Percentiles rank a stretch among this genome's conserved stretches.
Evolutionary conservation across 2,888 invertebrate species (phyloP).

Genomic region (Eilema caniola): DNA sequence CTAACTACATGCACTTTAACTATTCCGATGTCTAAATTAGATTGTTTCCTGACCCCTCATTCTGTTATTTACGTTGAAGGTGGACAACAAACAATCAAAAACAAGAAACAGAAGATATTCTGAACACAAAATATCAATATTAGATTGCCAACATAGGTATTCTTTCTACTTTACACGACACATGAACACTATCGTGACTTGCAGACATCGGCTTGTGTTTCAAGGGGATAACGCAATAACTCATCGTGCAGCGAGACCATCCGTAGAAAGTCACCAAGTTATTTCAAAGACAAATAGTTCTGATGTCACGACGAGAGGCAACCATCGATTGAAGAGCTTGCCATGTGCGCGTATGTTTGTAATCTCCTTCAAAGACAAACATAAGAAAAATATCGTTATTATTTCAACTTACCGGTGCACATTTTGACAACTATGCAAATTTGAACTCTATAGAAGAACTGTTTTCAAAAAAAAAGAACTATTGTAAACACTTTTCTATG

Average conservation of each 20-base stretch:
- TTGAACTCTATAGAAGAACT: slow-evolving; percentile 50
- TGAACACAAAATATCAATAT: neutral
- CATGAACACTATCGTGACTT: slow-evolving; percentile 63
- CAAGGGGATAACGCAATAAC: slow-evolving; percentile 71
- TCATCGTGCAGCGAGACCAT: slow-evolving; percentile 61
- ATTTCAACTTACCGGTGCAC: slow-evolving; percentile 54
- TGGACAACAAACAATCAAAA: neutral
- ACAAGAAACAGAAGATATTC: neutral
- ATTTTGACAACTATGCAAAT: slow-evolving; percentile 35
- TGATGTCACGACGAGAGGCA: slow-evolving; percentile 72
- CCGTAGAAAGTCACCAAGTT: slow-evolving; percentile 76
- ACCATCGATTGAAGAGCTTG: slow-evolving; percentile 73
- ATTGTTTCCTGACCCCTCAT: neutral
- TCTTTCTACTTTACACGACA: slow-evolving; percentile 53
- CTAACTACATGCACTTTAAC: neutral
- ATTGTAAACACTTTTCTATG: no score
- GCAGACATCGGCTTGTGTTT: slow-evolving; percentile 63
- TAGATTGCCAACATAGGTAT: slow-evolving; percentile 24
- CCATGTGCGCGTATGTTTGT: slow-evolving; percentile 78
- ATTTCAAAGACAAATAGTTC: slow-evolving; percentile 83
- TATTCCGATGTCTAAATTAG: neutral
- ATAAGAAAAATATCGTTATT: slow-evolving; percentile 81
- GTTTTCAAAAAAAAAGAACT: neutral
- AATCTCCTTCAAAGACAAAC: slow-evolving; percentile 82
- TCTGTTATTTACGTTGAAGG: neutral